Percentiles rank a stretch among this genome's conserved stretches.
Conservation (phyloP, 2,113 vertebrate species). For the Scomber japonicus region DNA sequence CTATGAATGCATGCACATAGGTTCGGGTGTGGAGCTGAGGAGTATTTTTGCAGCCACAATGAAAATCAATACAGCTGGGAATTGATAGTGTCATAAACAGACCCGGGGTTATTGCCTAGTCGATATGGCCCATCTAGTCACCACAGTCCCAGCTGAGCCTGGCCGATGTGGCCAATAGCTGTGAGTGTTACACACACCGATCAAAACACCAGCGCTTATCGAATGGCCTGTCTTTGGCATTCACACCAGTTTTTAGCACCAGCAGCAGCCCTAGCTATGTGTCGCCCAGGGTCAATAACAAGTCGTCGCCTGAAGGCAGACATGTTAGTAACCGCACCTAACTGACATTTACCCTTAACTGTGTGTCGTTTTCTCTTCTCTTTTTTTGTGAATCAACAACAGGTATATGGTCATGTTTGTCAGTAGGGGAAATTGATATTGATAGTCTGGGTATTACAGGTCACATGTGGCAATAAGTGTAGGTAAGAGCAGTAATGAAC, state of each 20-base stretch:
- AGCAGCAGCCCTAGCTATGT: neutral
- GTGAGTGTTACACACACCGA: constrained; percentile 28
- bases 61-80: constrained; percentile 64
- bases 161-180: constrained; percentile 33
- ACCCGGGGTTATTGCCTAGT: constrained; percentile 63
- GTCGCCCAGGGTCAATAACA: constrained; percentile 40
- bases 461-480: neutral
- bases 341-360: constrained; percentile 35
- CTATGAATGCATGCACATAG: neutral
- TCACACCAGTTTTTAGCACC: constrained; percentile 47
- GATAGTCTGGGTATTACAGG: neutral
- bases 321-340: constrained; percentile 12
- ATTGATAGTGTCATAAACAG: constrained; percentile 66
- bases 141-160: constrained; percentile 56
- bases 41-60: constrained; percentile 50
- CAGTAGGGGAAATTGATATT: neutral
- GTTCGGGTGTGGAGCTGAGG: constrained; percentile 36
- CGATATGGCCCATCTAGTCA: constrained; percentile 46
- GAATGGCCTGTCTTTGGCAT: constrained; percentile 11
- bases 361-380: neutral
- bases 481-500: too few relatives aligned
- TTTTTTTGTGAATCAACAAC: neutral
- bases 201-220: constrained; percentile 41
- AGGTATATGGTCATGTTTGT: neutral
- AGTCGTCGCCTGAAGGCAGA: neutral